A percentile compares a stretch with the other conserved stretches of the same genome.
phyloP scores from a whole-genome alignment of 2,797 vertebrate genomes.

The Gymnocypris eckloni region DNA sequence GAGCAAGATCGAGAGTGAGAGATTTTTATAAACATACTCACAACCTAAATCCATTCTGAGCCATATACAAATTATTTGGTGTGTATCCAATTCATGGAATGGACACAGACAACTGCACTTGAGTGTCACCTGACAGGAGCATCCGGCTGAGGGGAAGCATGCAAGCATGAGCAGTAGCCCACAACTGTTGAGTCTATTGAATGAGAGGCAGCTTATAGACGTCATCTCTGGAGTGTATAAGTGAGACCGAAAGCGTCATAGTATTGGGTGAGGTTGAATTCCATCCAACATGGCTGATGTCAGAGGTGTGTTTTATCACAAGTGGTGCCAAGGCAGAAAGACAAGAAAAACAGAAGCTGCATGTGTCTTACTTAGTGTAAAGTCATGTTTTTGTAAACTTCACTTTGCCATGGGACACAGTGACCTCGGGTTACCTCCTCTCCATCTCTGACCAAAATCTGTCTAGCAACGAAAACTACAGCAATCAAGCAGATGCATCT shows the following conservation, averaged over 20 bases:
- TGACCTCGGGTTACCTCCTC: conserved; percentile 71
- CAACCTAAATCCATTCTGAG: conserved; percentile 20
- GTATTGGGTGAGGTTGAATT: conserved; percentile 30
- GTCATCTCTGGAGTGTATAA: conserved; percentile 28
- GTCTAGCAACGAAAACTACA: conserved; percentile 67
- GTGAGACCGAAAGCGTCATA: conserved; percentile 27
- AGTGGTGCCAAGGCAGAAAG: not conserved
- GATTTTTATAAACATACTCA: conserved; percentile 21
- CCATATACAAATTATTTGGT: conserved; percentile 17
- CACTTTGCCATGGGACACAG: conserved; percentile 58
- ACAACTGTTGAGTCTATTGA: conserved; percentile 27
- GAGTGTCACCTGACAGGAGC: conserved; percentile 42
- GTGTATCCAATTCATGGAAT: conserved; percentile 11
- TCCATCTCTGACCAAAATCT: conserved; percentile 70
- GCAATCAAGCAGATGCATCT: conserved; percentile 68
- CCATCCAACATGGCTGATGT: conserved; percentile 57
- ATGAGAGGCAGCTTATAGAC: conserved; percentile 25
- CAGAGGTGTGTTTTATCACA: conserved; percentile 55
- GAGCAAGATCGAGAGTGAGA: conserved; percentile 1
- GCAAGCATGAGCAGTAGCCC: conserved; percentile 42
- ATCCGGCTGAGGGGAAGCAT: conserved; percentile 39
- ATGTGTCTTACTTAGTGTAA: not conserved
- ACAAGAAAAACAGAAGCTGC: not conserved
- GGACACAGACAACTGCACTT: conserved; percentile 29
- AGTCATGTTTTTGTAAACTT: conserved; percentile 11